Evolutionary conservation across 2,888 invertebrate genomes (phyloP).

Genomic region (Caenorhabditis virilis): DNA sequence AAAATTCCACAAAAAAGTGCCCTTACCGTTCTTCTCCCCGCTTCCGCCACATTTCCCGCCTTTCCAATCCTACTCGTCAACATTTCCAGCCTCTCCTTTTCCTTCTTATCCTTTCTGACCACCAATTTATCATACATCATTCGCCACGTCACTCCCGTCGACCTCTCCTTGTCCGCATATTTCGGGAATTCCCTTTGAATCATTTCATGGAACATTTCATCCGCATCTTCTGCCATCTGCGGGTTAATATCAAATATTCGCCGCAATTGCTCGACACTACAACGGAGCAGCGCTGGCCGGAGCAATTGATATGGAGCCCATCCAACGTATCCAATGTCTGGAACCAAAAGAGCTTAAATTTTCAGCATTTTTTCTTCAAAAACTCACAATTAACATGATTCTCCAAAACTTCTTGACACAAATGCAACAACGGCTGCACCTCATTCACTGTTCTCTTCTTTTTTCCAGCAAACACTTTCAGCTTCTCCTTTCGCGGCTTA

Average conservation of each 20-base stretch:
- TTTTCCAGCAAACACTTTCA: slow-evolving; percentile 36
- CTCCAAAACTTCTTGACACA: slow-evolving; percentile 23
- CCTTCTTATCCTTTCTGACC: slow-evolving; percentile 14
- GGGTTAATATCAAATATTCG: slow-evolving; percentile 24
- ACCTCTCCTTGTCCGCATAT: slow-evolving; percentile 15
- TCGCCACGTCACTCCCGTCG: slow-evolving; percentile 18
- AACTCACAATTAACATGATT: slow-evolving; percentile 18
- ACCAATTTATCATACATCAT: slow-evolving; percentile 22
- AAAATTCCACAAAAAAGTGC: not conserved
- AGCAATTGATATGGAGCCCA: slow-evolving; percentile 22
- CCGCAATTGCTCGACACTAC: slow-evolving; percentile 16
- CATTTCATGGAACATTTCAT: slow-evolving; percentile 15
- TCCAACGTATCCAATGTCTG: slow-evolving; percentile 32
- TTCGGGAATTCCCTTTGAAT: slow-evolving; percentile 22
- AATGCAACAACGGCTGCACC: slow-evolving; percentile 9
- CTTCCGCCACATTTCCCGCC: slow-evolving; percentile 4
- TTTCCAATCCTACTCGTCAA: slow-evolving; percentile 14
- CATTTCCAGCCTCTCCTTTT: slow-evolving; percentile 15
- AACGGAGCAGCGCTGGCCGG: slow-evolving; percentile 15
- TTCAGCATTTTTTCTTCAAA: no score
- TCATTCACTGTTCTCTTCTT: slow-evolving; percentile 9
- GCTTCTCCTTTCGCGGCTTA: slow-evolving; percentile 32
- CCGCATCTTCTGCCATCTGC: slow-evolving; percentile 16
- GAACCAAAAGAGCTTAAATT: slow-evolving; percentile 9
- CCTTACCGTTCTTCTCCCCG: slow-evolving; percentile 21